These are phyloP conservation scores for Rapana venosa DNA, from an alignment of 2,888 invertebrate species.

Conservation along the genomic window DNA sequence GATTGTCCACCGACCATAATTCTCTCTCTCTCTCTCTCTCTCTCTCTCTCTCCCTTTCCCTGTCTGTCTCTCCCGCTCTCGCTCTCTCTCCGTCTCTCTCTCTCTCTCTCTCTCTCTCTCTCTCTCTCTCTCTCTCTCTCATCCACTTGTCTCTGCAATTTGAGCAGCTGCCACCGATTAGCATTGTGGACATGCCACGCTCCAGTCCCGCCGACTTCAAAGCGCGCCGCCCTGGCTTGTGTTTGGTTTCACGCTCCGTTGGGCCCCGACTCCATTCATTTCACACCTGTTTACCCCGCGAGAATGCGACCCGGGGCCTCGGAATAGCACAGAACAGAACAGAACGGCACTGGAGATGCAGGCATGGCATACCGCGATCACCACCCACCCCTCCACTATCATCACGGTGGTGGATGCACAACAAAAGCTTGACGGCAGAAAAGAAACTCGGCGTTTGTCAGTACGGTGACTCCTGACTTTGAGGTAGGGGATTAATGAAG, in stretches of 20 bases:
- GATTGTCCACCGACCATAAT: not conserved
- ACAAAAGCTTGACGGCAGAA: too few relatives aligned
- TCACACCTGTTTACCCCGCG: constrained; percentile 12
- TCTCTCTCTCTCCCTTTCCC: not conserved
- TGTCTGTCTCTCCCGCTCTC: not conserved
- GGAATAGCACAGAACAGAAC: not conserved
- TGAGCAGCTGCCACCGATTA: not conserved
- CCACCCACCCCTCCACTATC: too few relatives aligned
- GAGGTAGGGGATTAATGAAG: not conserved
- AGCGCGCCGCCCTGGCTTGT: constrained; percentile 18
- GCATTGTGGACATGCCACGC: constrained; percentile 30
- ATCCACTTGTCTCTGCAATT: not conserved
- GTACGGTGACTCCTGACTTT: too few relatives aligned
- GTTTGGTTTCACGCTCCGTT: constrained; percentile 24
- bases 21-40: not conserved
- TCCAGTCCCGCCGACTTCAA: constrained; percentile 1
- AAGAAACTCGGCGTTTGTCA: too few relatives aligned
- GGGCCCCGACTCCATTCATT: not conserved
- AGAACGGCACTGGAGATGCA: not conserved
- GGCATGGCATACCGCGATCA: not conserved
- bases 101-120: not conserved
- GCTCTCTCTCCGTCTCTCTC: not conserved
- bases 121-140: not conserved
- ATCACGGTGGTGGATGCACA: too few relatives aligned
- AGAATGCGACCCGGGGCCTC: not conserved